Evolutionary conservation across 2,113 vertebrate genomes (phyloP).

Genomic region (Carlito syrichta): DNA sequence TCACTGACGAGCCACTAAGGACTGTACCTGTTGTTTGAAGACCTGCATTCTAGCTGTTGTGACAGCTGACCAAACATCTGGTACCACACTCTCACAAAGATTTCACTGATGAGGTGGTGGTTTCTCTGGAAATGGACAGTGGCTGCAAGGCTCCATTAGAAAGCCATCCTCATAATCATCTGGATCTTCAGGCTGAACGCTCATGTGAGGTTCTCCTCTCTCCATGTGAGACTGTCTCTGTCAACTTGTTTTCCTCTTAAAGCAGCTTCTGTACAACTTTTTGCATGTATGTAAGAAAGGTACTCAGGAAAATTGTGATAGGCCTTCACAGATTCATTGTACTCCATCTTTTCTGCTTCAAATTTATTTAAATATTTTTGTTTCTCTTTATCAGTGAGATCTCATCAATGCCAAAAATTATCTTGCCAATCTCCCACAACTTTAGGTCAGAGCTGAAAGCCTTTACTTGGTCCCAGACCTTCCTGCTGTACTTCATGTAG

Average conservation of each 20-base stretch:
- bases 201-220: constrained; percentile 99
- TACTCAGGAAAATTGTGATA: constrained; percentile 99
- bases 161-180: constrained; percentile 99
- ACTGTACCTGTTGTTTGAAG: constrained; percentile 98
- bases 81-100: constrained; percentile 96
- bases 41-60: constrained; percentile 99
- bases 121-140: constrained; percentile 98
- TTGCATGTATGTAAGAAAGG: constrained; percentile 97
- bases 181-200: constrained; percentile 97
- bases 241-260: constrained; percentile 96
- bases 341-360: constrained; percentile 99
- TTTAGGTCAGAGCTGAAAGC: constrained; percentile 99
- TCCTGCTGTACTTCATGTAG: too few relatives aligned
- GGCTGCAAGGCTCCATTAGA: constrained; percentile 97
- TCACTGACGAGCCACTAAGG: constrained; percentile 98
- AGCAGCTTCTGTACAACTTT: constrained; percentile 96
- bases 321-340: constrained; percentile 98
- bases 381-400: constrained; percentile 99
- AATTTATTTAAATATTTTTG: constrained; percentile 99
- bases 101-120: constrained; percentile 98
- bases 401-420: constrained; percentile 99
- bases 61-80: constrained; percentile 96
- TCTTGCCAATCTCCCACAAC: constrained; percentile 99
- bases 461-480: constrained; percentile 99
- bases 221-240: constrained; percentile 97